phyloP scores from a whole-genome alignment of 2,888 invertebrate genomes.

The Clitarchus hookeri region DNA sequence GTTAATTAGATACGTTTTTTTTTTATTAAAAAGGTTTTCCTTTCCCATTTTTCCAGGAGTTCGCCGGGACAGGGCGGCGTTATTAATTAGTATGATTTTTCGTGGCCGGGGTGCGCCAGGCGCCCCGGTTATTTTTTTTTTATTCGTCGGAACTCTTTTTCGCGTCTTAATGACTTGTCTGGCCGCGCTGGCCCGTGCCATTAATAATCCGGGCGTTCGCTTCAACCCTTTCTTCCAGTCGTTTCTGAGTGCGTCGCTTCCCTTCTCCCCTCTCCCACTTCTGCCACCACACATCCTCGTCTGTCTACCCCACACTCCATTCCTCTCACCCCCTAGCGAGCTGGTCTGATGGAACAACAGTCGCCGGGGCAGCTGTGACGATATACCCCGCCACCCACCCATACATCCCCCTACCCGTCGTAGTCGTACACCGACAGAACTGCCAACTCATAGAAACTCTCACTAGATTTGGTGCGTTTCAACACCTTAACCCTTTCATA shows the following conservation, averaged over 20 bases:
- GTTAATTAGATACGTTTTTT: no score
- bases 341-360: not conserved
- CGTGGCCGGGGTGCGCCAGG: not conserved
- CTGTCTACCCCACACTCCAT: no score
- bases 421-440: no score
- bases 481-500: no score
- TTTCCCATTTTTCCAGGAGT: not conserved
- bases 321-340: not conserved
- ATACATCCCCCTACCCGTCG: no score
- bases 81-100: constrained; percentile 12
- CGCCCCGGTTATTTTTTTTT: not conserved
- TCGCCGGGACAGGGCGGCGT: not conserved
- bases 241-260: no score
- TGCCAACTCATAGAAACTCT: no score
- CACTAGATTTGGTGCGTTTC: no score
- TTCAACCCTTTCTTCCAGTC: not conserved
- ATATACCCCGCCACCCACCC: no score
- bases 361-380: not conserved
- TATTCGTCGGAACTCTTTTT: not conserved
- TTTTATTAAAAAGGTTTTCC: not conserved
- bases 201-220: not conserved
- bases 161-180: constrained; percentile 2
- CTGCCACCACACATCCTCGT: no score
- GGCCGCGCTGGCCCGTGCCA: not conserved
- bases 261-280: no score